Evolutionary conservation across 2,797 vertebrate species (phyloP), one percentile per base, ranked within the genome.

Genomic region (Phalloptychus januarius): DNA sequence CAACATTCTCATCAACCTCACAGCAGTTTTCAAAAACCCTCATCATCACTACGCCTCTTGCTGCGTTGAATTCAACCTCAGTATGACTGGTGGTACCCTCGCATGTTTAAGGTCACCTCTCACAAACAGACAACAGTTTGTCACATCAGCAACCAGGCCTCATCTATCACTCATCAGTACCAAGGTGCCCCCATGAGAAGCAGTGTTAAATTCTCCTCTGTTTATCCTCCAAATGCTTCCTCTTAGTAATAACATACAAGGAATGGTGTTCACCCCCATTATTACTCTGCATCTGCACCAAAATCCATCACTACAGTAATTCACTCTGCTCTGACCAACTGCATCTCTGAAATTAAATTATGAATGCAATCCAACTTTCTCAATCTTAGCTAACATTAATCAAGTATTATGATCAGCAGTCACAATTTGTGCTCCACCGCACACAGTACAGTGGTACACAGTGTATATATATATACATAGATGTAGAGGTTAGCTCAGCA

Each of bases 291-390:
- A 69, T 69, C 48, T 76, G 46, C 67, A 72, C 56, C 48, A 56
- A 65, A 75, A 75, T 72, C 75, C 72, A 67, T 80, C 71, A 71
- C 8, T 3, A 6, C 31, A 28, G 20, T 31, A 63, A 63, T 67
- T 65, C 10, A 42, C 15, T 69, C 16, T 31, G 28, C 81, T 72
- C 56, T 73, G 61, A 69, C 67, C 40, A 75, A 10, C 69, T 52
- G 42, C 79, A 72, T 81, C 58, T 73, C 44, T 58, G 7, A 75
- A 81, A 69, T 78, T 65, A 81, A 78, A 79, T 63, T 13, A 42
- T 61, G 31, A 56, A 71, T 44, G 25, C 10, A 54, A 76, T 71
- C 50, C 50, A 33, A 69, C 42, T 73, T 58, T 78, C n/a, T 70
- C 36, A 31, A 58, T 46, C 77, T 38, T 25, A 76, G 45, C 58